phyloP scores from a whole-genome alignment of 2,113 vertebrate genomes.

The Anhinga anhinga region DNA sequence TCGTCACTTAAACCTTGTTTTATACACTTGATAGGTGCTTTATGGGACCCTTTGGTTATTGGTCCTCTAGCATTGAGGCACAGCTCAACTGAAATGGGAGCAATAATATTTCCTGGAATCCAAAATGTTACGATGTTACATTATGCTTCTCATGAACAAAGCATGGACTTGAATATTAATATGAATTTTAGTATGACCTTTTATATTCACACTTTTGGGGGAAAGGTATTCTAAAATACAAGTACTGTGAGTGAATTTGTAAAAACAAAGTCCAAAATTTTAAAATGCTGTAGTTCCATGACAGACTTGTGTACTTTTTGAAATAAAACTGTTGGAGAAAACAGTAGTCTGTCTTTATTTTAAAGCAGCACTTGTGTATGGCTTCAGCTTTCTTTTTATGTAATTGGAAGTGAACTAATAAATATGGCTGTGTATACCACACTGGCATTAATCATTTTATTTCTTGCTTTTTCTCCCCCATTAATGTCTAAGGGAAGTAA shows the following conservation, averaged over 20 bases:
- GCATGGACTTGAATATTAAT: constrained; percentile 31
- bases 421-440: neutral
- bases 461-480: neutral
- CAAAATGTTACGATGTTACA: neutral
- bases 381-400: constrained; percentile 57
- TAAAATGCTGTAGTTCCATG: constrained; percentile 74
- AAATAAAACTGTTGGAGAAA: constrained; percentile 79
- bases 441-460: neutral
- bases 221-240: constrained; percentile 59
- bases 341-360: constrained; percentile 67
- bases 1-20: constrained; percentile 21
- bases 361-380: constrained; percentile 50
- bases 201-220: constrained; percentile 57
- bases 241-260: constrained; percentile 65
- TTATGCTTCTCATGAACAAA: constrained; percentile 48
- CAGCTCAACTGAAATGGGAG: constrained; percentile 32
- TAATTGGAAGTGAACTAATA: constrained; percentile 33
- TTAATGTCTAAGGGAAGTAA: neutral
- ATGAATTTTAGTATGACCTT: constrained; percentile 54
- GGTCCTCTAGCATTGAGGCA: constrained; percentile 28
- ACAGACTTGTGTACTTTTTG: constrained; percentile 76
- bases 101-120: constrained; percentile 31
- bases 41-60: neutral
- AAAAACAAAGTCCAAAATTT: constrained; percentile 18
- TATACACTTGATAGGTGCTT: constrained; percentile 39